These are phyloP conservation scores for Nebria brevicollis DNA, from an alignment of 2,888 invertebrate genomes.

Conservation along the genomic window DNA sequence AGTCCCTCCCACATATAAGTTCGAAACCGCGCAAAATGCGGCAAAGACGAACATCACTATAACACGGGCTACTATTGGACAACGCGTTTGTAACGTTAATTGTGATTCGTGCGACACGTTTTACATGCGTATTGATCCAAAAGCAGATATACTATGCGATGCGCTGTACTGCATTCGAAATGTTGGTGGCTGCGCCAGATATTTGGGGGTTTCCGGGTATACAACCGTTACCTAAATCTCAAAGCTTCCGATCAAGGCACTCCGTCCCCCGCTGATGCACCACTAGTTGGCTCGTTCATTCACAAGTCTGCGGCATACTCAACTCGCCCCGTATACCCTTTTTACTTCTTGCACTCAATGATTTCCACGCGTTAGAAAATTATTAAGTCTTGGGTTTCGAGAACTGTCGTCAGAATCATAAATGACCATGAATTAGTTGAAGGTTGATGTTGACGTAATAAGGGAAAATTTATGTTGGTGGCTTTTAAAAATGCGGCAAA, in stretches of 20 bases:
- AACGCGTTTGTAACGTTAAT: constrained; percentile 8
- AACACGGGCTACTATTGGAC: constrained; percentile 26
- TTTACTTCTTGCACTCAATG: constrained; percentile 4
- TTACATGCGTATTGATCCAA: constrained; percentile 40
- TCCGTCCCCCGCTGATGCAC: background rate
- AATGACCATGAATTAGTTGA: constrained; percentile 43
- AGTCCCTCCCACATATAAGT: constrained; percentile 46
- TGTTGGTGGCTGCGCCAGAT: constrained; percentile 35
- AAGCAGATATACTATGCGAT: constrained; percentile 40
- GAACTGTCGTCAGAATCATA: constrained; percentile 44
- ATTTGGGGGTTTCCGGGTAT: constrained; percentile 44
- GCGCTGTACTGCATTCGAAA: constrained; percentile 34
- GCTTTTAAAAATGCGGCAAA: constrained; percentile 10
- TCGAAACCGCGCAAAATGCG: constrained; percentile 44
- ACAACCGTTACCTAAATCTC: constrained; percentile 25
- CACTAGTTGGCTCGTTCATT: constrained; percentile 32
- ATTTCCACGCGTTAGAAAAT: background rate
- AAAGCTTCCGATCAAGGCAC: background rate
- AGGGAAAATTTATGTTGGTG: constrained; percentile 37
- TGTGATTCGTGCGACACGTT: constrained; percentile 14
- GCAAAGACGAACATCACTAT: constrained; percentile 28
- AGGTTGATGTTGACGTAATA: constrained; percentile 42
- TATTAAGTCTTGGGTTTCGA: constrained; percentile 32
- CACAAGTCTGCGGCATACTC: constrained; percentile 27
- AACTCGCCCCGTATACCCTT: constrained; percentile 16